These are phyloP conservation scores for Diorhabda elongata DNA, from an alignment of 1,140 invertebrate species.

Conservation along the genomic window DNA sequence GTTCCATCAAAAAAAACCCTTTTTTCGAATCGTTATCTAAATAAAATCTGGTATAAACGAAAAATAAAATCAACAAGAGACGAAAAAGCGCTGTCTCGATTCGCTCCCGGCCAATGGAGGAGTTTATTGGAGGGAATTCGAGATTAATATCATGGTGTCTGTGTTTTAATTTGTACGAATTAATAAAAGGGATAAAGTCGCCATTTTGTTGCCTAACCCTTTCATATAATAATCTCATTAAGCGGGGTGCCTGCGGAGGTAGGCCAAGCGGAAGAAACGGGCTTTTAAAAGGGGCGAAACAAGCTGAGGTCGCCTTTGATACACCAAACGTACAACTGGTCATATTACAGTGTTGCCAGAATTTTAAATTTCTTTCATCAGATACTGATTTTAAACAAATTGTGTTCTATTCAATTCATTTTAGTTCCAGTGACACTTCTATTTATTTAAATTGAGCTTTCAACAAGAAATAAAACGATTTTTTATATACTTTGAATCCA, in stretches of 20 bases:
- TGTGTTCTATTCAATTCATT: no score
- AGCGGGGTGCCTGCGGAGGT: constrained; percentile 35
- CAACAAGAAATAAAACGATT: no score
- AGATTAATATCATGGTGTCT: constrained; percentile 32
- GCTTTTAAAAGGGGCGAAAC: constrained; percentile 29
- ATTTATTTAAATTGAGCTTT: no score
- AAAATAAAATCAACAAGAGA: constrained; percentile 3
- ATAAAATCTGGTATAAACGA: background rate
- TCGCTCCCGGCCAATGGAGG: constrained; percentile 1
- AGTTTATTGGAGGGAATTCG: constrained; percentile 7
- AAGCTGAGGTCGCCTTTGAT: constrained; percentile 25
- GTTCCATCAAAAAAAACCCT: no score
- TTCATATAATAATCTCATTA: constrained; percentile 42
- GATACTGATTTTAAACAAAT: no score
- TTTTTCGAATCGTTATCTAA: background rate
- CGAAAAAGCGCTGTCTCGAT: background rate
- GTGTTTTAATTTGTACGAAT: constrained; percentile 35
- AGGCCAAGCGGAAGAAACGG: constrained; percentile 36
- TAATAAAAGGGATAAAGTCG: constrained; percentile 32
- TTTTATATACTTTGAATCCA: no score
- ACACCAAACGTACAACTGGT: constrained; percentile 8
- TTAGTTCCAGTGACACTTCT: no score
- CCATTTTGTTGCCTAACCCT: constrained; percentile 33
- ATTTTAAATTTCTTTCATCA: background rate
- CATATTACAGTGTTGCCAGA: background rate